Conservation (phyloP, 2,888 invertebrate species). For the Bembecia ichneumoniformis region DNA sequence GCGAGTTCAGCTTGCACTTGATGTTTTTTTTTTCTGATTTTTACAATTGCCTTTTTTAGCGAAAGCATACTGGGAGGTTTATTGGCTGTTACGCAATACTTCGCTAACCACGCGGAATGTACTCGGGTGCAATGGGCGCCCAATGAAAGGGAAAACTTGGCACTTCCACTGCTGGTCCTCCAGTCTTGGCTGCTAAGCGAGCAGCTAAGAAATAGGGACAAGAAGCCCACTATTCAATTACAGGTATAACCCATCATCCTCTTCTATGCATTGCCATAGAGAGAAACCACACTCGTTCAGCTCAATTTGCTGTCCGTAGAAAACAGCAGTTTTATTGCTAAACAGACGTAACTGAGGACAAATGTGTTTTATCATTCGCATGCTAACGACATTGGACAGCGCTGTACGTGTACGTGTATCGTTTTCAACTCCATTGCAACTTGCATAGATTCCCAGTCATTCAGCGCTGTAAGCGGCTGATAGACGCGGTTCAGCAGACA, state of each 20-base stretch:
- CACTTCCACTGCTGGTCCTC: conserved; percentile 82
- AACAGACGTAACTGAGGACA: too few relatives aligned
- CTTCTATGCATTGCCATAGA: too few relatives aligned
- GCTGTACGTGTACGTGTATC: neutral
- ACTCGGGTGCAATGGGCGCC: conserved; percentile 91
- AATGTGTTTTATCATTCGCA: too few relatives aligned
- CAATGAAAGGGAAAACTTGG: conserved; percentile 88
- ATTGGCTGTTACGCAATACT: conserved; percentile 78
- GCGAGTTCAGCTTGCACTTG: too few relatives aligned
- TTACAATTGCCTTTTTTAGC: conserved; percentile 37
- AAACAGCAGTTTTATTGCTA: too few relatives aligned
- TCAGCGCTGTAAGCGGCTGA: neutral
- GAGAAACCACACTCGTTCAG: too few relatives aligned
- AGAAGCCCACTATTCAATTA: conserved; percentile 25
- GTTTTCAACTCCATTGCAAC: neutral
- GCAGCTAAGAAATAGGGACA: conserved; percentile 51
- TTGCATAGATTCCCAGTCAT: too few relatives aligned
- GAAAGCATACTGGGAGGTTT: conserved; percentile 81
- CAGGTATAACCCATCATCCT: too few relatives aligned
- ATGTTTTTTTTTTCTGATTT: too few relatives aligned
- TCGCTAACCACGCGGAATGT: conserved; percentile 87
- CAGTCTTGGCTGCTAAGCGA: conserved; percentile 79
- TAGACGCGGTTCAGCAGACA: neutral
- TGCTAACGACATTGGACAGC: neutral
- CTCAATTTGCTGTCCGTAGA: neutral